Evolutionary conservation across 2,888 invertebrate species (phyloP).

Genomic region (Furcula furcula): DNA sequence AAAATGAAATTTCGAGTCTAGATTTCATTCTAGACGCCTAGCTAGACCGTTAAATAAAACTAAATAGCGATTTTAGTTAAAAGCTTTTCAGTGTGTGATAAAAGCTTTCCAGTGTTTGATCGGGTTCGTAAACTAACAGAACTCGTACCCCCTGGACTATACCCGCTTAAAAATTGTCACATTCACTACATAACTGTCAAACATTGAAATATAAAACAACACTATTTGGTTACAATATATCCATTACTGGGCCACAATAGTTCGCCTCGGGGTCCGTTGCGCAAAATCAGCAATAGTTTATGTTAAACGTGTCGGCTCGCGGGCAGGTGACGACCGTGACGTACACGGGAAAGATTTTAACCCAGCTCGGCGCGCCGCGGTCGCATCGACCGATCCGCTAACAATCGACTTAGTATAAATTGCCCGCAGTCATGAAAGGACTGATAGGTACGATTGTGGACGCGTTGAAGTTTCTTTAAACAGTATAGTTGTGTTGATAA

Average conservation of each 20-base stretch:
- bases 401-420: slow-evolving; percentile 11
- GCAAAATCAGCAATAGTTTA: slow-evolving; percentile 31
- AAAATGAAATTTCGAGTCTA: neutral
- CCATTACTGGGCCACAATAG: slow-evolving; percentile 32
- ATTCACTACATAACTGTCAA: too few species aligned
- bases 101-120: too few species aligned
- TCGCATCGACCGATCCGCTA: slow-evolving; percentile 29
- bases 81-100: too few species aligned
- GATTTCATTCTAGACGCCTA: too few species aligned
- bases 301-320: slow-evolving; percentile 27
- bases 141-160: too few species aligned
- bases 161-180: too few species aligned
- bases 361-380: slow-evolving; percentile 50
- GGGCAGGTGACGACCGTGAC: slow-evolving; percentile 50
- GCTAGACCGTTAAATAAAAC: too few species aligned
- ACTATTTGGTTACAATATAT: slow-evolving; percentile 7
- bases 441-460: slow-evolving; percentile 1
- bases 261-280: slow-evolving; percentile 14
- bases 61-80: too few species aligned
- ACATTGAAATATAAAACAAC: too few species aligned
- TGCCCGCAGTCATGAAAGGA: slow-evolving; percentile 6
- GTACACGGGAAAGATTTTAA: slow-evolving; percentile 74
- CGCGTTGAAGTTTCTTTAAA: neutral
- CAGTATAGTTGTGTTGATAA: neutral
- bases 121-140: too few species aligned